Evolutionary conservation across 1,140 invertebrate genomes (phyloP).

Genomic region (Nilaparvata lugens): DNA sequence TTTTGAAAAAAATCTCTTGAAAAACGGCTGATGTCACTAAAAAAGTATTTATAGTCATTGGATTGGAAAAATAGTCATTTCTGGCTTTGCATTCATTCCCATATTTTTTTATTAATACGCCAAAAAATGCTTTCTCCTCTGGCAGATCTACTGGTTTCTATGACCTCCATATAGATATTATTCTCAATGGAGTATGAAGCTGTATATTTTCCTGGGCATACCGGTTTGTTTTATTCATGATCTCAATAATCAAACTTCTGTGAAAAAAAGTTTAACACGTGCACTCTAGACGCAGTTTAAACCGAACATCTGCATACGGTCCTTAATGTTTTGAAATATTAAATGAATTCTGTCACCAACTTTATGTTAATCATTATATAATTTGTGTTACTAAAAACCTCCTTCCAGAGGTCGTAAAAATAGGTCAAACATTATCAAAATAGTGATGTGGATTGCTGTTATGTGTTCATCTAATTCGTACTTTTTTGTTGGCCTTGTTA

Average conservation of each 20-base stretch:
- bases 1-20: slow-evolving; percentile 8
- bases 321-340: too few species aligned
- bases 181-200: background rate
- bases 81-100: slow-evolving; percentile 3
- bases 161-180: background rate
- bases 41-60: background rate
- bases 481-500: too few species aligned
- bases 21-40: slow-evolving; percentile 14
- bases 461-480: too few species aligned
- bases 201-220: background rate
- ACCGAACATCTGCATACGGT: too few species aligned
- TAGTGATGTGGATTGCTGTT: too few species aligned
- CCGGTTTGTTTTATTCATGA: background rate
- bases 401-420: too few species aligned
- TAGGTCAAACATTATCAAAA: too few species aligned
- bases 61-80: slow-evolving; percentile 7
- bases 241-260: background rate
- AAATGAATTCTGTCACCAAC: too few species aligned
- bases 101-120: slow-evolving; percentile 2
- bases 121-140: slow-evolving; percentile 7
- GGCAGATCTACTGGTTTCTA: background rate
- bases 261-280: background rate
- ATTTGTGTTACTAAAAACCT: too few species aligned
- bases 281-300: too few species aligned
- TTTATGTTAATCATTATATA: too few species aligned